Percentiles rank a stretch among this genome's conserved stretches.
Conservation (phyloP, 2,888 invertebrate genomes). For the Pinctada fucata region DNA sequence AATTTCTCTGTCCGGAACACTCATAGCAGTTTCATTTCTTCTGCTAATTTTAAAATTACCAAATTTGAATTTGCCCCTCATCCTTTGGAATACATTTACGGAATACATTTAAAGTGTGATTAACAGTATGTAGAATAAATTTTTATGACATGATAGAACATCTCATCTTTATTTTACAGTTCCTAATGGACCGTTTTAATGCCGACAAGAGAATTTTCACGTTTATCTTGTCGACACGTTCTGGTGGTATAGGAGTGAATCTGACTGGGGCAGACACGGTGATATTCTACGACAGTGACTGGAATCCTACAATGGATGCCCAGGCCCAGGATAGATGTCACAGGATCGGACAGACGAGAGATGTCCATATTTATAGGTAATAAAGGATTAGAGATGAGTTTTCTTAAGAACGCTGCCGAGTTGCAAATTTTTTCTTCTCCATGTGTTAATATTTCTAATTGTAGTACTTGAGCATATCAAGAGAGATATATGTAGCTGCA, state of each 20-base stretch:
- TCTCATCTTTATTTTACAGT: constrained; percentile 75
- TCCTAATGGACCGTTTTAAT: constrained; percentile 98
- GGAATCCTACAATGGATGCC: constrained; percentile 99
- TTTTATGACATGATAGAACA: too few relatives aligned
- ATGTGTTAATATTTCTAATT: too few relatives aligned
- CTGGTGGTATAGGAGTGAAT: constrained; percentile 98
- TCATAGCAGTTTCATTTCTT: too few relatives aligned
- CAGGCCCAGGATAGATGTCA: constrained; percentile 89
- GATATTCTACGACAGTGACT: constrained; percentile 99
- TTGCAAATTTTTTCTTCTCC: too few relatives aligned
- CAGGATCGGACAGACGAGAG: constrained; percentile 98
- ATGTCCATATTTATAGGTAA: constrained; percentile 96
- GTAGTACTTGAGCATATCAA: too few relatives aligned
- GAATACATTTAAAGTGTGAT: too few relatives aligned
- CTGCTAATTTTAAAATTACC: too few relatives aligned
- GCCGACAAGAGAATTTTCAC: constrained; percentile 95
- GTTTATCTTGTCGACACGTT: constrained; percentile 97
- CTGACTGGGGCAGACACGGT: constrained; percentile 99
- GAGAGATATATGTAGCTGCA: too few relatives aligned
- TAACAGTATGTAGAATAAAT: too few relatives aligned
- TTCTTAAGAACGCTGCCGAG: neutral
- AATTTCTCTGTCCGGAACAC: too few relatives aligned
- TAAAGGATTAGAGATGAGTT: constrained; percentile 8
- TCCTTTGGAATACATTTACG: too few relatives aligned
- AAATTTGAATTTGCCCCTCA: too few relatives aligned